These are phyloP conservation scores for Drosophila lini DNA, from an alignment of 1,140 invertebrate genomes.

Conservation along the genomic window DNA sequence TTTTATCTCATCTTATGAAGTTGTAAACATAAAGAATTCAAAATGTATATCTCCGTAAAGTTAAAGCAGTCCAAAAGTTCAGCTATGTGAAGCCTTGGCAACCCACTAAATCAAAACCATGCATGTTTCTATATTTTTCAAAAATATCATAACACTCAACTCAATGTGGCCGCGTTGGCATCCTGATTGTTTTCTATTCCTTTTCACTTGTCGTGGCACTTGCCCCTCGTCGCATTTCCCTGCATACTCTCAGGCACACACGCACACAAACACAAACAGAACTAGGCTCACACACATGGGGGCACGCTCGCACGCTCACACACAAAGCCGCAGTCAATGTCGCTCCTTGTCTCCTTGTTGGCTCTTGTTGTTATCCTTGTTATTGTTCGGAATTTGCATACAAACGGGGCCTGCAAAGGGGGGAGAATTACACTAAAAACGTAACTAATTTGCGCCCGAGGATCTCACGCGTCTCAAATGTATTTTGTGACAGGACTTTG, in stretches of 20 bases:
- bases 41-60: not conserved
- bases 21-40: not conserved
- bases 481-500: constrained; percentile 35
- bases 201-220: constrained; percentile 55
- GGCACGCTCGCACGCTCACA: constrained; percentile 1
- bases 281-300: constrained; percentile 9
- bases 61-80: not conserved
- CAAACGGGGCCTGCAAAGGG: constrained; percentile 34
- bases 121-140: not conserved
- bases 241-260: constrained; percentile 57
- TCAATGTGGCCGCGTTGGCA: constrained; percentile 25
- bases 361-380: constrained; percentile 46
- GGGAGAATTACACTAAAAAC: constrained; percentile 62
- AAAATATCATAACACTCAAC: not conserved
- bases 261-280: constrained; percentile 13
- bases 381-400: constrained; percentile 63
- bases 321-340: constrained; percentile 27
- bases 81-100: not conserved
- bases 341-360: constrained; percentile 42
- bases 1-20: not conserved
- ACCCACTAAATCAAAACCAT: not conserved
- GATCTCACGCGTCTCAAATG: constrained; percentile 42
- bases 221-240: constrained; percentile 47
- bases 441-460: constrained; percentile 67
- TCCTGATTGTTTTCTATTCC: constrained; percentile 59